phyloP scores from a whole-genome alignment of 1,140 invertebrate species.

The Catajapyx aquilonaris region DNA sequence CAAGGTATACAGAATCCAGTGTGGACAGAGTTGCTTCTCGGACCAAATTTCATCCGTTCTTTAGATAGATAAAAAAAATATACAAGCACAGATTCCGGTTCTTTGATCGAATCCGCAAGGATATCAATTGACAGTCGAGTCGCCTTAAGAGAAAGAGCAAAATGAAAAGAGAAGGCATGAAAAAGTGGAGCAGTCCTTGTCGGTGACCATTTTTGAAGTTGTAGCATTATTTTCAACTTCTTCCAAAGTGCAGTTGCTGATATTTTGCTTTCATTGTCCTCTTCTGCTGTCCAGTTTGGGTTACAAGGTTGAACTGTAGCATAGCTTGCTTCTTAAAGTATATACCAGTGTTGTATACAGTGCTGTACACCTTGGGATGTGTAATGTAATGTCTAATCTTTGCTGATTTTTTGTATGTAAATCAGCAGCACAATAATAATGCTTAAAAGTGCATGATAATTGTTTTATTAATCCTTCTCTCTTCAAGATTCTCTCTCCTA shows the following conservation, averaged over 20 bases:
- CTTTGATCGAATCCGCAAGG: too few species aligned
- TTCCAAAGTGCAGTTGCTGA: not conserved
- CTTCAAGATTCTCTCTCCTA: slow-evolving; percentile 16
- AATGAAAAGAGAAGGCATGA: too few species aligned
- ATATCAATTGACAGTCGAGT: too few species aligned
- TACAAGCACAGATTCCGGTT: too few species aligned
- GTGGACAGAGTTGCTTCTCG: too few species aligned
- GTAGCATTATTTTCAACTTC: too few species aligned
- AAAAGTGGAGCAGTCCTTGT: too few species aligned
- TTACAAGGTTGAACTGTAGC: slow-evolving; percentile 3
- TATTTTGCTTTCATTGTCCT: not conserved
- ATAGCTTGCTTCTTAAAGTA: slow-evolving; percentile 6
- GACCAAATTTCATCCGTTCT: too few species aligned
- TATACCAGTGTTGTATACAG: slow-evolving; percentile 5
- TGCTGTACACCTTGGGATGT: slow-evolving; percentile 12
- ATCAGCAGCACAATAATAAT: slow-evolving; percentile 37
- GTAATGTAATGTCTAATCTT: slow-evolving; percentile 28
- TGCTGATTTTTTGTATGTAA: slow-evolving; percentile 14
- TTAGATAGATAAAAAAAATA: too few species aligned
- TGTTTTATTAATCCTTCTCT: slow-evolving; percentile 60
- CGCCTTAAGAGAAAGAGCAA: too few species aligned
- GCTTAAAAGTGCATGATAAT: slow-evolving; percentile 67
- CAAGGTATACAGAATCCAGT: too few species aligned
- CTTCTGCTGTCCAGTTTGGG: not conserved
- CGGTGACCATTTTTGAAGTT: too few species aligned